Evolutionary conservation across 2,113 vertebrate species (phyloP).

Genomic region (Cacatua alba): DNA sequence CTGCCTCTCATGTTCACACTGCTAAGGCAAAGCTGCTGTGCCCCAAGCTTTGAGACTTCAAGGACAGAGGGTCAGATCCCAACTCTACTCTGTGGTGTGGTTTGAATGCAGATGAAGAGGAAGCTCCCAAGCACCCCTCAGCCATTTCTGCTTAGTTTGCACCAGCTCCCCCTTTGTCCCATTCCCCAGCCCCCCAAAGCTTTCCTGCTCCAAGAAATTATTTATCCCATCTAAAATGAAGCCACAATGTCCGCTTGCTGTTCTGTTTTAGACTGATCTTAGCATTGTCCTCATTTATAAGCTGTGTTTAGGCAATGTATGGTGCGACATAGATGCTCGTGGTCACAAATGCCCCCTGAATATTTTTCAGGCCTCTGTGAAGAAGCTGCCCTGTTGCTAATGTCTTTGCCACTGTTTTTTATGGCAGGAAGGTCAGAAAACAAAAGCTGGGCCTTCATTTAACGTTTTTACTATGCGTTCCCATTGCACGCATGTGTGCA

Average conservation of each 20-base stretch:
- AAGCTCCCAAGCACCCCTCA: background rate
- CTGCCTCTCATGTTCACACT: background rate
- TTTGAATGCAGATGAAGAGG: background rate
- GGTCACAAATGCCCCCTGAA: background rate
- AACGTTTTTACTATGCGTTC: background rate
- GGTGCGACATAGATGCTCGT: background rate
- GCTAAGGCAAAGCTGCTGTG: background rate
- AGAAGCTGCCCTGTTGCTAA: background rate
- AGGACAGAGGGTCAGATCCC: background rate
- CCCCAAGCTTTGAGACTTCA: background rate
- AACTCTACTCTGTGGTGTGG: background rate
- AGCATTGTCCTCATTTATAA: background rate
- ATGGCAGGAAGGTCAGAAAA: background rate
- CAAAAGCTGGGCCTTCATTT: background rate
- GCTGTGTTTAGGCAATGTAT: background rate
- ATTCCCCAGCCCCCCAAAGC: background rate
- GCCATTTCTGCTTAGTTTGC: background rate
- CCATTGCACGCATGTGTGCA: accelerated
- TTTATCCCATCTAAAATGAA: background rate
- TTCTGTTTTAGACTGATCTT: background rate
- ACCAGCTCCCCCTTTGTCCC: accelerated
- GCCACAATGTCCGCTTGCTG: background rate
- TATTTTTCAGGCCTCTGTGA: background rate
- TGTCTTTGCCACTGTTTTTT: background rate
- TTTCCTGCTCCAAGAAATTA: background rate